phyloP scores from a whole-genome alignment of 2,888 invertebrate genomes.

The Argyresthia albistria region DNA sequence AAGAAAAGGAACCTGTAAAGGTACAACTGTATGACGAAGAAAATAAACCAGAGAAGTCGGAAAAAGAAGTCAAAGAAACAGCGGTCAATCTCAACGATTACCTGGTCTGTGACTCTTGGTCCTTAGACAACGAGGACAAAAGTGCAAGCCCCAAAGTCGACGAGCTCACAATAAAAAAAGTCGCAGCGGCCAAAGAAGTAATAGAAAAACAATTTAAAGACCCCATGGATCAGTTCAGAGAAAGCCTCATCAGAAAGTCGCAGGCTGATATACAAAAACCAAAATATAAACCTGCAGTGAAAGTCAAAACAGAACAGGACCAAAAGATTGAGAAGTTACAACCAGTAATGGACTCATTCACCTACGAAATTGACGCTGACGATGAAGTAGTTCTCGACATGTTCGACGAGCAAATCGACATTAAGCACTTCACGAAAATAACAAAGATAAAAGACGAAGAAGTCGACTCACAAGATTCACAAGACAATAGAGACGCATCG shows the following conservation, averaged over 20 bases:
- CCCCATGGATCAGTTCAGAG: slow-evolving; percentile 22
- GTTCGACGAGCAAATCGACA: slow-evolving; percentile 31
- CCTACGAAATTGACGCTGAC: slow-evolving; percentile 53
- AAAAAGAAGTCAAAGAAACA: slow-evolving; percentile 31
- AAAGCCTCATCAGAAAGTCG: slow-evolving; percentile 7
- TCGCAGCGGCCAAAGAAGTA: background rate
- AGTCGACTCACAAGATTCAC: background rate
- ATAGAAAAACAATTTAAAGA: slow-evolving; percentile 14
- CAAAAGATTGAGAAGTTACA: slow-evolving; percentile 38
- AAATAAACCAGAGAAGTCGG: slow-evolving; percentile 10
- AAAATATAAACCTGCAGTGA: slow-evolving; percentile 16
- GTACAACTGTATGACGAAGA: slow-evolving; percentile 3
- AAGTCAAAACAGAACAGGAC: background rate
- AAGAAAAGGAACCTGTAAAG: slow-evolving; percentile 1
- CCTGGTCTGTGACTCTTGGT: slow-evolving; percentile 64
- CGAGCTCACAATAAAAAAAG: slow-evolving; percentile 6
- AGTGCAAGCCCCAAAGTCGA: slow-evolving; percentile 31
- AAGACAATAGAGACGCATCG: slow-evolving; percentile 33
- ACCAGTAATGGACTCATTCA: slow-evolving; percentile 54
- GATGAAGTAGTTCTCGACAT: slow-evolving; percentile 46
- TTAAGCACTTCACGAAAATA: slow-evolving; percentile 28
- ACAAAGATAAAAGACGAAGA: slow-evolving; percentile 14
- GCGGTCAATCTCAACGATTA: slow-evolving; percentile 54
- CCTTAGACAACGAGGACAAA: slow-evolving; percentile 55
- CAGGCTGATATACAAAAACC: slow-evolving; percentile 1